A percentile compares a stretch with the other conserved stretches of the same genome.
Evolutionary conservation across 1,140 invertebrate species (phyloP).

Genomic region (Solenopsis fugax): DNA sequence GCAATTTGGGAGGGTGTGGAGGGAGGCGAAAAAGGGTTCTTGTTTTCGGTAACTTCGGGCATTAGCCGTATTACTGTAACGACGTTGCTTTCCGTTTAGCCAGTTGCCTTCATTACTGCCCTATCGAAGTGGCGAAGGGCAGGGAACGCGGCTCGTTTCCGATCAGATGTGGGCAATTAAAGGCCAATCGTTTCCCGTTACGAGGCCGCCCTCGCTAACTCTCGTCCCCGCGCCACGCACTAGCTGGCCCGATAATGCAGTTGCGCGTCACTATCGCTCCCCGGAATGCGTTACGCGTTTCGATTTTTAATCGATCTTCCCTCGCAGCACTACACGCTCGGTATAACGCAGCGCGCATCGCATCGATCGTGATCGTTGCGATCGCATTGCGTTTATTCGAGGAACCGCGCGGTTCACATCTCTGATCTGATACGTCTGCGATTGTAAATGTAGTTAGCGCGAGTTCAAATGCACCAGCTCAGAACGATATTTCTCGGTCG

Average conservation of each 20-base stretch:
- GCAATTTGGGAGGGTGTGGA: not conserved
- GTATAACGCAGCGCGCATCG: not conserved
- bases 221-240: slow-evolving; percentile 25
- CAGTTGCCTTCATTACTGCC: slow-evolving; percentile 50
- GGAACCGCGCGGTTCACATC: not conserved
- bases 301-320: slow-evolving; percentile 62
- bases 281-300: slow-evolving; percentile 33
- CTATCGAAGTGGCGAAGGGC: slow-evolving; percentile 62
- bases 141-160: slow-evolving; percentile 64
- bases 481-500: not conserved
- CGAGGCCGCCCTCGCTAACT: slow-evolving; percentile 12
- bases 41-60: slow-evolving; percentile 57
- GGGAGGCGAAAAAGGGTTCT: slow-evolving; percentile 43
- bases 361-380: slow-evolving; percentile 1
- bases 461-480: not conserved
- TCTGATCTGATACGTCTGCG: not conserved
- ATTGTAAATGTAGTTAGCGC: slow-evolving; percentile 38
- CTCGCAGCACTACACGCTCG: not conserved
- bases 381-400: not conserved
- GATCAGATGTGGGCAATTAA: slow-evolving; percentile 77
- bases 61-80: slow-evolving; percentile 65
- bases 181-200: slow-evolving; percentile 76
- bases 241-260: slow-evolving; percentile 49
- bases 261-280: slow-evolving; percentile 1
- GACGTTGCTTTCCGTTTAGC: slow-evolving; percentile 62